Evolutionary conservation across 2,888 invertebrate genomes (phyloP), one percentile per base, ranked within the genome.

Genomic region (Dendrolimus houi): DNA sequence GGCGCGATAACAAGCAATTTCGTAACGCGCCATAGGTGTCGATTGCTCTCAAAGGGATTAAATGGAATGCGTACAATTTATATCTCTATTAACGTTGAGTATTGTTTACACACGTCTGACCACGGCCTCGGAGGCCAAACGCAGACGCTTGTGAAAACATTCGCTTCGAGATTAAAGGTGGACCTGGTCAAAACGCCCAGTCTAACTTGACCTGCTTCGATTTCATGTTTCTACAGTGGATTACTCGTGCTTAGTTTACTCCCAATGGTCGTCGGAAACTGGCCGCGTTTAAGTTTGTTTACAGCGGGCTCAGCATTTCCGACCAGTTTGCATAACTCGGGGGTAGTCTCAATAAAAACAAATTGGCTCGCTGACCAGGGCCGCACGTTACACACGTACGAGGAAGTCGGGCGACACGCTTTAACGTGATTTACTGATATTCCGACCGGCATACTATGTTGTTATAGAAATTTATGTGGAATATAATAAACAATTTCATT

Each of bases 261-360:
- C 54, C 42, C 56, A 58, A 65, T 68, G 82, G 70, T 79, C 84
- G 71, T 55, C 61, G 56, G 60, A 69, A 62, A 69, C 65, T 84
- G 85, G 87, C 67, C 76, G 68, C 68, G 69, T 77, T 77, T 74
- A 77, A 79, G 83, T 84, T 85, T 87, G 88, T 88, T 89, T 89
- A 87, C 87, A 86, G 78, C 80, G 74, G 75, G 79, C 81, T 87
- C 85, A 84, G 85, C 85, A 81, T 85, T 87, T 86, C 85, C 81
- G 80, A 81, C 82, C 82, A 85, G 85, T 88, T 87, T 87, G 87
- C 88, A 88, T 87, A 87, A 87, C 83, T 83, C 78, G 83, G 80
- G 88, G 88, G 87, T 86, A 87, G 87, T 87, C 87, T 86, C 87
- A 86, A 89, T 89, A 89, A 89, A 88, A 89, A 89, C 84, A 89